Percentiles rank a stretch among this genome's conserved stretches.
These are phyloP conservation scores for Drosophila ironensis DNA, from an alignment of 1,140 invertebrate genomes.

Conservation along the genomic window DNA sequence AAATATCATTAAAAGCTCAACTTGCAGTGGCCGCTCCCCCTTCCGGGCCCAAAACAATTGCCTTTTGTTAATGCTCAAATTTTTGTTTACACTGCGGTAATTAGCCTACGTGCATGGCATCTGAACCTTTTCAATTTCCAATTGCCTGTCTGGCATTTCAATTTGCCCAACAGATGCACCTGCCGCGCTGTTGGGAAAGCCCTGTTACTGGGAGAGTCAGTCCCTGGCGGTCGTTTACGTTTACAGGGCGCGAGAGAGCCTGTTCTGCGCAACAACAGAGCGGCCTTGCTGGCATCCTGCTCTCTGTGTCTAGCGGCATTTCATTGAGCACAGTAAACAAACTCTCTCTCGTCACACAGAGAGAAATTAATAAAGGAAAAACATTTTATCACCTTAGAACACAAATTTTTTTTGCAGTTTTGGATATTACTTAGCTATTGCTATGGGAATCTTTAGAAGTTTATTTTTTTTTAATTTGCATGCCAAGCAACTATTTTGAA, in stretches of 20 bases:
- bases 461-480: too few species aligned
- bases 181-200: conserved; percentile 44
- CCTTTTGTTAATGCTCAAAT: conserved; percentile 61
- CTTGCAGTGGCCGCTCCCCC: neutral
- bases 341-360: neutral
- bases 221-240: conserved; percentile 40
- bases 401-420: too few species aligned
- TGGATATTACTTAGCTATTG: too few species aligned
- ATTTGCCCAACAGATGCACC: conserved; percentile 23
- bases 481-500: too few species aligned
- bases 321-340: conserved; percentile 54
- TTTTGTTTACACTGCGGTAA: conserved; percentile 75
- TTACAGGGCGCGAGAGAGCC: conserved; percentile 23
- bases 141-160: conserved; percentile 46
- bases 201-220: conserved; percentile 5
- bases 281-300: neutral
- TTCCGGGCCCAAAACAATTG: conserved; percentile 34
- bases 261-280: conserved; percentile 9
- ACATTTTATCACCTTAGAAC: too few species aligned
- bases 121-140: conserved; percentile 53
- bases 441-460: too few species aligned
- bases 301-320: too few species aligned
- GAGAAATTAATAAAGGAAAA: too few species aligned
- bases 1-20: conserved; percentile 45
- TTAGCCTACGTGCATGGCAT: conserved; percentile 73